Evolutionary conservation across 2,888 invertebrate species (phyloP).

Genomic region (Diogma glabrata): DNA sequence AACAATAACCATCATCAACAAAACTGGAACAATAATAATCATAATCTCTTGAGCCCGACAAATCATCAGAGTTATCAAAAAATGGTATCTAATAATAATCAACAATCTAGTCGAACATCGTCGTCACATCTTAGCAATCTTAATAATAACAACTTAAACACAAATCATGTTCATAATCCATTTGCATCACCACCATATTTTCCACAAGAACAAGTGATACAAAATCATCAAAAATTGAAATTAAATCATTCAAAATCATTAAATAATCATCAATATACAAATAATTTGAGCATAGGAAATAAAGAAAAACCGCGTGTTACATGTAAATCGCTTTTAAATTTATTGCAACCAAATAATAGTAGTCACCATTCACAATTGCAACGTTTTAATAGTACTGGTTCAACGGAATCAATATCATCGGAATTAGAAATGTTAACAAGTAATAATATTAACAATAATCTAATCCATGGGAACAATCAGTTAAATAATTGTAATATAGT

Average conservation of each 20-base stretch:
- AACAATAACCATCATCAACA: neutral
- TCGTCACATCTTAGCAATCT: neutral
- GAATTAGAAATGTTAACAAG: constrained; percentile 3
- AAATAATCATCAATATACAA: constrained; percentile 22
- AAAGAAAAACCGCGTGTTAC: constrained; percentile 46
- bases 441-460: constrained; percentile 22
- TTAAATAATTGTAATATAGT: constrained; percentile 35
- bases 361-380: constrained; percentile 5
- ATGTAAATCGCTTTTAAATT: constrained; percentile 49
- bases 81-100: too few species aligned
- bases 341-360: constrained; percentile 46
- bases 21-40: neutral
- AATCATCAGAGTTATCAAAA: constrained; percentile 6
- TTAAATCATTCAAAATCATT: constrained; percentile 3
- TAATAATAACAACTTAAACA: too few species aligned
- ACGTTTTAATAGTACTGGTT: constrained; percentile 4
- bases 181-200: constrained; percentile 6
- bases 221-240: constrained; percentile 8
- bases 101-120: constrained; percentile 8
- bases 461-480: constrained; percentile 22
- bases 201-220: constrained; percentile 6
- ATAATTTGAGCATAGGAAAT: constrained; percentile 14
- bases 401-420: constrained; percentile 4
- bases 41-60: constrained; percentile 1
- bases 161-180: neutral